Evolutionary conservation across 2,113 vertebrate genomes (phyloP).

Genomic region (Tor tambroides): DNA sequence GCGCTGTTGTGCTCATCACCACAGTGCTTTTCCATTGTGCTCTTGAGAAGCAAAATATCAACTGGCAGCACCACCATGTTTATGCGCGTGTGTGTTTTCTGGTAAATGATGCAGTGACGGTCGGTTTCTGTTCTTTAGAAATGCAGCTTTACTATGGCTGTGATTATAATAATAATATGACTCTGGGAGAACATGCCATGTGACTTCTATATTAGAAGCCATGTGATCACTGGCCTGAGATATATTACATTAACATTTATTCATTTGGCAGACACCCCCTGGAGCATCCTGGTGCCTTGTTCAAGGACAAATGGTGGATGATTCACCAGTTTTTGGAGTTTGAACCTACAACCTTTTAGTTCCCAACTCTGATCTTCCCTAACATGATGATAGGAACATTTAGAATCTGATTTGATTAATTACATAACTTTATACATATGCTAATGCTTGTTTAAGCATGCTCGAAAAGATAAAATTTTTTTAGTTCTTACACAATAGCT

Average conservation of each 20-base stretch:
- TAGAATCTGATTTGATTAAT: background rate
- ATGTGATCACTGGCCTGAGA: slow-evolving; percentile 25
- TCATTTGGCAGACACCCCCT: slow-evolving; percentile 1
- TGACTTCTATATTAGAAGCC: slow-evolving; percentile 24
- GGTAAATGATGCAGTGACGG: background rate
- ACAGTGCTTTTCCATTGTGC: slow-evolving; percentile 35
- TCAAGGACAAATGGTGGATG: background rate
- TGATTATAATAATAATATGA: slow-evolving; percentile 12
- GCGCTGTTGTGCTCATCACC: slow-evolving; percentile 36
- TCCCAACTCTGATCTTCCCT: background rate
- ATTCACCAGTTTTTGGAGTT: background rate
- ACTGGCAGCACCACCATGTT: background rate
- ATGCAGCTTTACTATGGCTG: background rate
- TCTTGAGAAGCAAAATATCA: slow-evolving; percentile 33
- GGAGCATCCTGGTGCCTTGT: background rate
- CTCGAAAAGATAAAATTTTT: background rate
- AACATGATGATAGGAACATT: background rate
- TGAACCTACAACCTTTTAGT: background rate
- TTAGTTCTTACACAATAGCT: slow-evolving; percentile 24
- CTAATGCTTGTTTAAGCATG: background rate
- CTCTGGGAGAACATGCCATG: slow-evolving; percentile 4
- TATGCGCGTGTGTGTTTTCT: background rate
- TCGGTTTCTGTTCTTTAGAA: slow-evolving; percentile 4
- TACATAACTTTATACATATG: background rate
- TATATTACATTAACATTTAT: slow-evolving; percentile 21